phyloP scores from a whole-genome alignment of 1,140 invertebrate genomes.

The Gonatopus flavifemur region DNA sequence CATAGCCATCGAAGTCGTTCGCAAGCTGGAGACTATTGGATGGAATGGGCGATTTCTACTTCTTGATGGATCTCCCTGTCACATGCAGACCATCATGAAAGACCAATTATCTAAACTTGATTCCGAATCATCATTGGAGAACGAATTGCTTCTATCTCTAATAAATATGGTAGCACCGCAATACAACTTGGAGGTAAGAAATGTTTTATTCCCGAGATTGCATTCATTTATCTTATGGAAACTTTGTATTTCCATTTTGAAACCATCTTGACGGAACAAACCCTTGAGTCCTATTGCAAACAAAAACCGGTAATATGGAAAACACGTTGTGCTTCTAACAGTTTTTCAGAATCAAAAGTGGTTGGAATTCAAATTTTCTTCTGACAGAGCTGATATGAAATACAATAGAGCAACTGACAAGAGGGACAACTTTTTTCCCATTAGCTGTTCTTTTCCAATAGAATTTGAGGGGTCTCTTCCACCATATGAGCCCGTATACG shows the following conservation, averaged over 20 bases:
- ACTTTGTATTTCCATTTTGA: no score
- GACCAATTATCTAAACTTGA: conserved; percentile 21
- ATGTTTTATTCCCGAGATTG: conserved; percentile 5
- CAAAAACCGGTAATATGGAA: conserved; percentile 50
- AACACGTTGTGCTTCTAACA: conserved; percentile 52
- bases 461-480: no score
- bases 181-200: conserved; percentile 28
- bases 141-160: conserved; percentile 37
- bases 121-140: conserved; percentile 35
- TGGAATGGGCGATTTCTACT: conserved; percentile 44
- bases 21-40: conserved; percentile 44
- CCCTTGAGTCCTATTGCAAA: no score
- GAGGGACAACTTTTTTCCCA: conserved; percentile 53
- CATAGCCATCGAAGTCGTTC: conserved; percentile 48
- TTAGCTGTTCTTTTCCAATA: no score
- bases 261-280: no score
- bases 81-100: conserved; percentile 36
- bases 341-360: no score
- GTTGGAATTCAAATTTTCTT: no score
- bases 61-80: conserved; percentile 53
- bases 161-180: conserved; percentile 26
- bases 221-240: conserved; percentile 15
- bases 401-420: conserved; percentile 64
- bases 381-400: conserved; percentile 46
- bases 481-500: no score